These are phyloP conservation scores for Shinisaurus crocodilurus DNA, from an alignment of 2,113 vertebrate genomes.

Conservation along the genomic window DNA sequence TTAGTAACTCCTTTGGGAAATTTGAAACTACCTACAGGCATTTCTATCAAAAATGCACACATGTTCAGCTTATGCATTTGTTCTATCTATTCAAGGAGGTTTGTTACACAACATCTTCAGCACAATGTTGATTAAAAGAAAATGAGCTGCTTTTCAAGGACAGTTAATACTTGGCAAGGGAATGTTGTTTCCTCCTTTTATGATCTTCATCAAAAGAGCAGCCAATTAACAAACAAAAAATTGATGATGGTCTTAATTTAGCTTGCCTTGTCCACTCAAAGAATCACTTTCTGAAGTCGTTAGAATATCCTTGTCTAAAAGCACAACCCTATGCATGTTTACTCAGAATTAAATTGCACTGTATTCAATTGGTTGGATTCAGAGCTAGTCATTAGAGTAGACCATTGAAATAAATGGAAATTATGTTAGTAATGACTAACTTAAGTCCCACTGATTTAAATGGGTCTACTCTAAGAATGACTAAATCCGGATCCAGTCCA, in stretches of 20 bases:
- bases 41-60: neutral
- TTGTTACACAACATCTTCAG: neutral
- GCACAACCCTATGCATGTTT: neutral
- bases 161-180: neutral
- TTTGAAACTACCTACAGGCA: too few relatives aligned
- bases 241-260: neutral
- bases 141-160: conserved; percentile 2
- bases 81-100: neutral
- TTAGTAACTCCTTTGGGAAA: too few relatives aligned
- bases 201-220: neutral
- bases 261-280: neutral
- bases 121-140: neutral
- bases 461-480: neutral
- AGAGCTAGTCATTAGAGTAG: too few relatives aligned
- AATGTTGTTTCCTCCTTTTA: neutral
- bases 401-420: too few relatives aligned
- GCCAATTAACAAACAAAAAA: neutral
- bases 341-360: neutral
- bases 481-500: neutral
- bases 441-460: neutral
- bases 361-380: neutral
- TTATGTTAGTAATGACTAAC: neutral
- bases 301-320: neutral
- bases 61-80: neutral
- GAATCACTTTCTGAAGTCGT: neutral